Evolutionary conservation across 2,113 vertebrate genomes (phyloP).

Genomic region (Rhinogobius similis): DNA sequence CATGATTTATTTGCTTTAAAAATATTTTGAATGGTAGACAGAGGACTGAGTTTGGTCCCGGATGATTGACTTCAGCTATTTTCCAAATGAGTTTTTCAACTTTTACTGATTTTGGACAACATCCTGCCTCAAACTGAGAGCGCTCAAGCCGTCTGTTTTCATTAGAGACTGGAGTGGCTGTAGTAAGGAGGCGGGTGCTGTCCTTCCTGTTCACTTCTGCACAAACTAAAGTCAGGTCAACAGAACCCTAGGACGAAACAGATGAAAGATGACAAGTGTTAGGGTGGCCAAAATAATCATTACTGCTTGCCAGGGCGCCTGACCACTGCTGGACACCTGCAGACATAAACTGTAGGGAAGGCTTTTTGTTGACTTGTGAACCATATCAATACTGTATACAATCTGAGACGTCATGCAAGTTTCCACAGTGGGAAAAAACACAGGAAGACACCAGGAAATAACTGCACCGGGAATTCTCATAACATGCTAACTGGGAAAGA

Average conservation of each 20-base stretch:
- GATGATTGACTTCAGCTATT: neutral
- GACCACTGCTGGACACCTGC: neutral
- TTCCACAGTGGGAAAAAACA: slow-evolving; percentile 36
- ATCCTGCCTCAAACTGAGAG: neutral
- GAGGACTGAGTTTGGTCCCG: neutral
- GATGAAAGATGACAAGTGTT: slow-evolving; percentile 1
- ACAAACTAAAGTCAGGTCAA: neutral
- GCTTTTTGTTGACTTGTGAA: neutral
- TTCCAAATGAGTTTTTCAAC: neutral
- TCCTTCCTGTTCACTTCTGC: neutral
- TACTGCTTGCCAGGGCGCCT: neutral
- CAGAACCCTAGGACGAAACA: neutral
- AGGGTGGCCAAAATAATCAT: neutral
- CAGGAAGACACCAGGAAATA: slow-evolving; percentile 51
- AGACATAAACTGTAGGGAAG: neutral
- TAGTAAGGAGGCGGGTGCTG: slow-evolving; percentile 15
- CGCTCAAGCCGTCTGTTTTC: neutral
- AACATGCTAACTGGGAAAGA: neutral
- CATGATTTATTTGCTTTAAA: neutral
- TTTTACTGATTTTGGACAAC: slow-evolving; percentile 5
- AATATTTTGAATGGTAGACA: neutral
- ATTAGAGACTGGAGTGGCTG: slow-evolving; percentile 5
- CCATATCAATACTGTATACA: neutral
- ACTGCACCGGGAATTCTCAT: slow-evolving; percentile 4
- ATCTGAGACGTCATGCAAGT: slow-evolving; percentile 25